Conservation (phyloP, 2,113 vertebrate genomes). For the Rhinopomastus cyanomelas region DNA sequence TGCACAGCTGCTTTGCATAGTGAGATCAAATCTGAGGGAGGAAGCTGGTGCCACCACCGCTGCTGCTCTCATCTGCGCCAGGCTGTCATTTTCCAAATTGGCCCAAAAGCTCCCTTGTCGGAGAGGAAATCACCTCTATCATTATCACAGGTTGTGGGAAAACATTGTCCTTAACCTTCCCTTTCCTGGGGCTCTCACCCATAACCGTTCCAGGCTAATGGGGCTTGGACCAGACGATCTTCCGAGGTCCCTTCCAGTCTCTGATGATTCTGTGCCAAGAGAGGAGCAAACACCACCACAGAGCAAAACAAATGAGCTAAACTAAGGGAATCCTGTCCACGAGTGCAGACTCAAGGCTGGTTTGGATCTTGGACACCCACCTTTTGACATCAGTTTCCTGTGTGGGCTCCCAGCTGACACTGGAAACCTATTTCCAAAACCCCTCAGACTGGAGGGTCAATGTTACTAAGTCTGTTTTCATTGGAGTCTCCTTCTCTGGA, state of each 20-base stretch:
- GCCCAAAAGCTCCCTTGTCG: neutral
- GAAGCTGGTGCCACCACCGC: constrained; percentile 16
- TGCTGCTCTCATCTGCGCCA: neutral
- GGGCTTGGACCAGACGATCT: too few species aligned
- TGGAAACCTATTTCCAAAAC: neutral
- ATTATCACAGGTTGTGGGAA: neutral
- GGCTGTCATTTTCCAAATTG: constrained; percentile 49
- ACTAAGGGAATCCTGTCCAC: neutral
- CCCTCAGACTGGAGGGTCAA: neutral
- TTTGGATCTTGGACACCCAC: neutral
- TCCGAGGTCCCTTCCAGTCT: too few species aligned
- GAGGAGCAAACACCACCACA: fast-evolving
- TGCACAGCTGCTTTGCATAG: neutral
- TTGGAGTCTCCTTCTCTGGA: too few species aligned
- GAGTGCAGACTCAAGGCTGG: neutral
- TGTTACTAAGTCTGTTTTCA: neutral
- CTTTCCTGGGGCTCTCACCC: neutral
- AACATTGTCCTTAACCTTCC: neutral
- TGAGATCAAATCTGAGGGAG: constrained; percentile 28
- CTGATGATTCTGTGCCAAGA: too few species aligned
- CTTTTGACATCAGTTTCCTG: neutral
- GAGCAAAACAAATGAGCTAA: neutral
- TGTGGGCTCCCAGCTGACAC: neutral
- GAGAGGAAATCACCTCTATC: neutral
- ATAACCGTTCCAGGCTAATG: neutral